Conservation (phyloP, 2,113 vertebrate genomes). For the Barnardius zonarius region DNA sequence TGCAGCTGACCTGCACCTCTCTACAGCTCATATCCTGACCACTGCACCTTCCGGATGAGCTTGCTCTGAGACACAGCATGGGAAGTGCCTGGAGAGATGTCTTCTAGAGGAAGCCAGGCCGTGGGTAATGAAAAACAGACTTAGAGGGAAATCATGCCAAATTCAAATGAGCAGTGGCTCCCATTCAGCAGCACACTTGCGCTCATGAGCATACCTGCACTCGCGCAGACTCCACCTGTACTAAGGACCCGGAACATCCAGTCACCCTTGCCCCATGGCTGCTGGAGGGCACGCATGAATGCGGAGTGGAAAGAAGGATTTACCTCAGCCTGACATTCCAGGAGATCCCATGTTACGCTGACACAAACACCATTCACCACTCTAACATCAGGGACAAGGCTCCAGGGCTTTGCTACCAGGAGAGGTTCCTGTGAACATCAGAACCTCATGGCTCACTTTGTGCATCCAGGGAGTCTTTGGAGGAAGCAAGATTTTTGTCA, state of each 20-base stretch:
- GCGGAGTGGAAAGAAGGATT: not conserved
- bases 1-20: not conserved
- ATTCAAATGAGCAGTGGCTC: not conserved
- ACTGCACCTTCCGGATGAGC: not conserved
- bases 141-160: not conserved
- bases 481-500: not conserved
- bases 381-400: not conserved
- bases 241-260: no score
- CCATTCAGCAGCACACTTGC: not conserved
- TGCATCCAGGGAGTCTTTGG: not conserved
- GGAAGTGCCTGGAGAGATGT: not conserved
- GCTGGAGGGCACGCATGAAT: accelerated
- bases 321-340: not conserved
- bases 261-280: accelerated
- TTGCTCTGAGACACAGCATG: not conserved
- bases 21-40: not conserved
- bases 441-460: not conserved
- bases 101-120: not conserved
- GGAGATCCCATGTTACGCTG: accelerated
- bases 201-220: accelerated
- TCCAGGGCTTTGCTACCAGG: accelerated
- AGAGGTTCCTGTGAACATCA: not conserved
- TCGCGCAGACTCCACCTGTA: accelerated
- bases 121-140: not conserved
- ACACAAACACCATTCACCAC: not conserved